Percentiles rank a stretch among this genome's conserved stretches.
These are phyloP conservation scores for Lontra canadensis DNA, from an alignment of 2,113 vertebrate species.

Conservation along the genomic window DNA sequence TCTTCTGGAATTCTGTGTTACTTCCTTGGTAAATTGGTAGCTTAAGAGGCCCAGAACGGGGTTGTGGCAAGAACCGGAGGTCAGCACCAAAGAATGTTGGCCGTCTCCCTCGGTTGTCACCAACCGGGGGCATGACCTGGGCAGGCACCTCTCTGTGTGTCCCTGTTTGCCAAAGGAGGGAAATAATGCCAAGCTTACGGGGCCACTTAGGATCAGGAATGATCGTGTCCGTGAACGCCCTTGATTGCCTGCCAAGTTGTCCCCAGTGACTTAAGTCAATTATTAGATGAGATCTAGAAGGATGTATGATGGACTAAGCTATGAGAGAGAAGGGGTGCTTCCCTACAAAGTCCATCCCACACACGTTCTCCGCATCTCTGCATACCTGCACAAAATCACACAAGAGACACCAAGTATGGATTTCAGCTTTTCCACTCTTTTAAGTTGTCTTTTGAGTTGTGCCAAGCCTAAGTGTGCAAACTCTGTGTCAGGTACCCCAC, in stretches of 20 bases:
- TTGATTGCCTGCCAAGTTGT: not conserved
- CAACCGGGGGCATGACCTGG: not conserved
- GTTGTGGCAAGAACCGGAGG: not conserved
- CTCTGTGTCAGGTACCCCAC: fast-evolving
- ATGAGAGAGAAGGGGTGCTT: not conserved
- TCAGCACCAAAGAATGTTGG: not conserved
- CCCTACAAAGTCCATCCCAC: not conserved
- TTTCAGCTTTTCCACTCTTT: not conserved
- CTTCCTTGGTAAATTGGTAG: not conserved
- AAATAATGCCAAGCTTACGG: not conserved
- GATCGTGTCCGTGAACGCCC: not conserved
- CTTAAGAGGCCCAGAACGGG: not conserved
- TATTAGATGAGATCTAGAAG: not conserved
- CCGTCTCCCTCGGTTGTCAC: not conserved
- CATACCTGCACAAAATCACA: too few relatives aligned
- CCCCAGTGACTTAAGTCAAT: not conserved
- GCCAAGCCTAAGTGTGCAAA: not conserved
- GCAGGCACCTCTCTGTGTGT: not conserved
- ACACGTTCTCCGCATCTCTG: fast-evolving
- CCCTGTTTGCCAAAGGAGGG: not conserved
- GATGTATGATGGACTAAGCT: not conserved
- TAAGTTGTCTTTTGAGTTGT: not conserved
- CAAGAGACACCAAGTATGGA: not conserved
- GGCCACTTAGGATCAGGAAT: not conserved
- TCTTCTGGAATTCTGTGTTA: not conserved